phyloP scores from a whole-genome alignment of 1,140 invertebrate genomes.

The Monochamus saltuarius region DNA sequence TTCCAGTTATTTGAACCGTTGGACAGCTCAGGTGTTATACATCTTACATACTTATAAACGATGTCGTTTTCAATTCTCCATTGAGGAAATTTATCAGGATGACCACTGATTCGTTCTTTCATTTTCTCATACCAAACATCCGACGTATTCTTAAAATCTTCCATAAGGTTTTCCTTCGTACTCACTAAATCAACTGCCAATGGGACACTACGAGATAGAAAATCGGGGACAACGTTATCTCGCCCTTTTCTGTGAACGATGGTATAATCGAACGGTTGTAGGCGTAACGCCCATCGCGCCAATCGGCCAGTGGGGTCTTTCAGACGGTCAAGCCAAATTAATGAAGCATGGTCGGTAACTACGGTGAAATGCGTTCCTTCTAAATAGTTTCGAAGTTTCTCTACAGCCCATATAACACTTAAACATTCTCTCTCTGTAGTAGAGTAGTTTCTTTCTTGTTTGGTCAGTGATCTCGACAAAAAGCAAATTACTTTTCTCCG shows the following conservation, averaged over 20 bases:
- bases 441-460: slow-evolving; percentile 46
- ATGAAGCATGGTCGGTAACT: slow-evolving; percentile 50
- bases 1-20: slow-evolving; percentile 31
- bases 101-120: not conserved
- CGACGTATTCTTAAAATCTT: not conserved
- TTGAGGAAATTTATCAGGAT: slow-evolving; percentile 7
- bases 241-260: slow-evolving; percentile 1
- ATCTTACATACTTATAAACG: slow-evolving; percentile 9
- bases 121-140: slow-evolving; percentile 4
- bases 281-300: slow-evolving; percentile 2
- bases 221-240: slow-evolving; percentile 15
- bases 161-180: not conserved
- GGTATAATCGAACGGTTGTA: not conserved
- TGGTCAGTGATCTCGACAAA: slow-evolving; percentile 45
- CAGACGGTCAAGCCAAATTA: slow-evolving; percentile 47
- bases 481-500: slow-evolving; percentile 27
- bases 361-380: slow-evolving; percentile 49
- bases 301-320: slow-evolving; percentile 38
- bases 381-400: slow-evolving; percentile 47
- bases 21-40: not conserved
- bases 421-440: slow-evolving; percentile 51
- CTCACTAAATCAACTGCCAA: not conserved
- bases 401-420: slow-evolving; percentile 48
- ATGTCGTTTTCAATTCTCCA: slow-evolving; percentile 4
- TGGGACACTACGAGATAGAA: slow-evolving; percentile 4